Evolutionary conservation across 37 sponge, comb jelly and placozoan genomes (phyloP).

Genomic region (Diacarnus erythraeanus): DNA sequence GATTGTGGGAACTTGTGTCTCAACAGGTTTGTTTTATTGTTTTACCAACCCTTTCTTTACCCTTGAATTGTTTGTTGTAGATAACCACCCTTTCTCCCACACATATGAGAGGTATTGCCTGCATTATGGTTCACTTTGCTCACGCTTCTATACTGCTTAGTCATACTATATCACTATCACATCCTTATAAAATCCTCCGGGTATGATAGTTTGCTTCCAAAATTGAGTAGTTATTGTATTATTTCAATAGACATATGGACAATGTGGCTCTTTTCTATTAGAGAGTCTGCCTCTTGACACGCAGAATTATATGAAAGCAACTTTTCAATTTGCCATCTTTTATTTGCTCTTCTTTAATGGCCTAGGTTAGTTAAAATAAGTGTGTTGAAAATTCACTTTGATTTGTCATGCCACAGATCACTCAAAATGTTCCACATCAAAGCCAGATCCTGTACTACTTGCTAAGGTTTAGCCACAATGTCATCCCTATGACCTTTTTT

Average conservation of each 20-base stretch:
- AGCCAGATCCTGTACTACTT: not conserved
- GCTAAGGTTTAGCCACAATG: not conserved
- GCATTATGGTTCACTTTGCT: not conserved
- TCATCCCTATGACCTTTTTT: not conserved
- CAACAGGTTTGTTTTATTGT: slow-evolving; percentile 10
- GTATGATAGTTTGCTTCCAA: not conserved
- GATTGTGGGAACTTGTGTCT: slow-evolving; percentile 33
- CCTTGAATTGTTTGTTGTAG: not conserved
- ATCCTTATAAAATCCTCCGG: not conserved
- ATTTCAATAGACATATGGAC: not conserved
- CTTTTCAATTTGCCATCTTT: not conserved
- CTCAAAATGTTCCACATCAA: not conserved
- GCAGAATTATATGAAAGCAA: not conserved
- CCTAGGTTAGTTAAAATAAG: not conserved
- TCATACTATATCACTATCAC: not conserved
- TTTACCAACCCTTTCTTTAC: not conserved
- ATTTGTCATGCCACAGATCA: not conserved
- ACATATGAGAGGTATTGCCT: not conserved
- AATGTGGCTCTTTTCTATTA: slow-evolving; percentile 1
- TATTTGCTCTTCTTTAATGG: not conserved
- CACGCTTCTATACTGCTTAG: not conserved
- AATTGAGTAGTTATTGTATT: not conserved
- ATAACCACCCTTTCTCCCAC: not conserved
- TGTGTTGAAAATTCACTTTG: not conserved
- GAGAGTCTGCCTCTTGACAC: not conserved